Percentiles rank a stretch among this genome's conserved stretches.
Evolutionary conservation across 2,888 invertebrate species (phyloP).

Genomic region (Chloroclysta siterata): DNA sequence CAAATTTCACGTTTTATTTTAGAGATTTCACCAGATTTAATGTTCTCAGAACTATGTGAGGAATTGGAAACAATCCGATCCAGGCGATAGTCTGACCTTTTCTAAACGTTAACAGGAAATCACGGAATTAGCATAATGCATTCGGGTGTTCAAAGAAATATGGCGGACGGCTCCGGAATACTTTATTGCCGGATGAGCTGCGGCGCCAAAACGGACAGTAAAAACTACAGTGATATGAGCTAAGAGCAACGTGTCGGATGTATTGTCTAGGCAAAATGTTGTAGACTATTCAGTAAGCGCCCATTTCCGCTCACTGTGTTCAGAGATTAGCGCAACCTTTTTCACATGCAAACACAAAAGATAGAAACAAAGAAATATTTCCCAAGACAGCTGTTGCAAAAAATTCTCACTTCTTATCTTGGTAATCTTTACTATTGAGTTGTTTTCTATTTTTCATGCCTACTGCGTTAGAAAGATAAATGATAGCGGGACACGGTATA

Average conservation of each 20-base stretch:
- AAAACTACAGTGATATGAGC: conserved; percentile 46
- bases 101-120: conserved; percentile 71
- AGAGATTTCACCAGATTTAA: conserved; percentile 40
- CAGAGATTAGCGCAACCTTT: conserved; percentile 48
- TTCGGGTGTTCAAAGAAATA: conserved; percentile 70
- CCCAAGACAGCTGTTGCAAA: conserved; percentile 54
- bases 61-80: conserved; percentile 60
- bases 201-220: conserved; percentile 57
- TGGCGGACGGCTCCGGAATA: conserved; percentile 61
- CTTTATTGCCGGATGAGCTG: conserved; percentile 52
- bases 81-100: conserved; percentile 58
- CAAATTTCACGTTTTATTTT: conserved; percentile 65
- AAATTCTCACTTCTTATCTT: conserved; percentile 59
- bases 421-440: conserved; percentile 48
- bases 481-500: conserved; percentile 45
- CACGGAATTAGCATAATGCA: conserved; percentile 75
- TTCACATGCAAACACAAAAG: conserved; percentile 57
- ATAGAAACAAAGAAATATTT: conserved; percentile 53
- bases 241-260: conserved; percentile 47
- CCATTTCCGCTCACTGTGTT: conserved; percentile 52
- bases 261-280: conserved; percentile 47
- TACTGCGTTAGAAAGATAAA: conserved; percentile 55
- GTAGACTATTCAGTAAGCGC: conserved; percentile 43
- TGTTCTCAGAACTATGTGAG: conserved; percentile 63
- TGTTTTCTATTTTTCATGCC: conserved; percentile 54